phyloP scores from a whole-genome alignment of 2,888 invertebrate genomes.

The Esperia sulphurella region DNA sequence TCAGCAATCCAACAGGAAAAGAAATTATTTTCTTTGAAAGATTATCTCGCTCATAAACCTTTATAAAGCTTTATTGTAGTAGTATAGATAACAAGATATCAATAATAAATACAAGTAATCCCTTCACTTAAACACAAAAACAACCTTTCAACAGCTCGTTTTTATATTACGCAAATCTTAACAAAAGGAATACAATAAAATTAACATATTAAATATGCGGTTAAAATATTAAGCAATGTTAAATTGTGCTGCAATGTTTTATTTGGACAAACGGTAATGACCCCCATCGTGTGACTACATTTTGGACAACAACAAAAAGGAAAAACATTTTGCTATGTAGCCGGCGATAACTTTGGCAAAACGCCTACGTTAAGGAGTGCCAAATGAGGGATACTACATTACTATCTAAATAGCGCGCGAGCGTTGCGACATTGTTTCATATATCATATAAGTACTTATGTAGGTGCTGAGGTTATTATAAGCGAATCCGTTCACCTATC shows the following conservation, averaged over 20 bases:
- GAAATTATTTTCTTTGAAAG: too few species aligned
- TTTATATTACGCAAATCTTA: background rate
- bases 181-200: background rate
- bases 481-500: too few species aligned
- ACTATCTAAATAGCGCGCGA: slow-evolving; percentile 25
- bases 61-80: too few species aligned
- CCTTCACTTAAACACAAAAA: too few species aligned
- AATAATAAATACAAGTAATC: too few species aligned
- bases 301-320: slow-evolving; percentile 1
- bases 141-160: too few species aligned
- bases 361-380: slow-evolving; percentile 39
- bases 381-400: slow-evolving; percentile 30
- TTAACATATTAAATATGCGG: background rate
- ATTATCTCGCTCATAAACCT: too few species aligned
- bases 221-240: slow-evolving; percentile 8
- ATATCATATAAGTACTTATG: too few species aligned
- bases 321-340: slow-evolving; percentile 16
- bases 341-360: slow-evolving; percentile 31
- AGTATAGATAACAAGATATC: too few species aligned
- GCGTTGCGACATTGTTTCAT: slow-evolving; percentile 18
- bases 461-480: too few species aligned
- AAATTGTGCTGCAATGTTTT: slow-evolving; percentile 9
- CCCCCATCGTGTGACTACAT: slow-evolving; percentile 26
- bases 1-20: too few species aligned
- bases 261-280: slow-evolving; percentile 21